phyloP scores from a whole-genome alignment of 2,888 invertebrate species.

The Pristionchus maxplancki region DNA sequence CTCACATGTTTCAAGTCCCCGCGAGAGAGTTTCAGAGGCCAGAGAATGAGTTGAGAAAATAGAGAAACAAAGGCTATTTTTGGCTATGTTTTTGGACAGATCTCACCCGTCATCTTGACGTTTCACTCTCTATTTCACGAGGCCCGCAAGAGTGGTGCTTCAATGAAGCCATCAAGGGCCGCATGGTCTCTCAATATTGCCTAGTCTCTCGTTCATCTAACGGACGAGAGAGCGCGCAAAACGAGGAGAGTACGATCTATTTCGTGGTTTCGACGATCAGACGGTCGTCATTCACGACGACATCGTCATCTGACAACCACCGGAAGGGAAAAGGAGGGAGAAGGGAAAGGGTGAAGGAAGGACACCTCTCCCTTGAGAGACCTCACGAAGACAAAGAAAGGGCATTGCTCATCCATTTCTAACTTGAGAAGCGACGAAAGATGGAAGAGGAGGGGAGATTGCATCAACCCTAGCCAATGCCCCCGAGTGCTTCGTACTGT shows the following conservation, averaged over 20 bases:
- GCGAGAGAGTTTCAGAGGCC: not conserved
- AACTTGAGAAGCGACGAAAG: not conserved
- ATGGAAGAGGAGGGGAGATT: not conserved
- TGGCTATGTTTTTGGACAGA: not conserved
- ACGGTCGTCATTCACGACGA: not conserved
- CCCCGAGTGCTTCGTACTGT: not conserved
- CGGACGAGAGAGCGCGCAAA: not conserved
- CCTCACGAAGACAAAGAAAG: slow-evolving; percentile 17
- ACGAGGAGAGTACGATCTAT: not conserved
- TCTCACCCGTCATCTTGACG: slow-evolving; percentile 30
- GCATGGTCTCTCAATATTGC: not conserved
- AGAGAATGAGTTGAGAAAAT: not conserved
- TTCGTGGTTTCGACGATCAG: not conserved
- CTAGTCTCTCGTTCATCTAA: not conserved
- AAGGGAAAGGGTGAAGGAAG: slow-evolving; percentile 26
- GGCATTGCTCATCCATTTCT: slow-evolving; percentile 35
- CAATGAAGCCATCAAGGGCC: not conserved
- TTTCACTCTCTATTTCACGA: not conserved
- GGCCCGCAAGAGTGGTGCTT: not conserved
- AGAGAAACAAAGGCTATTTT: not conserved
- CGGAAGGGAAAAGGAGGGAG: not conserved
- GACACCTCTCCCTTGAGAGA: not conserved
- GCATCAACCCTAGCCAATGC: not conserved
- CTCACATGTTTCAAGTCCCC: not conserved
- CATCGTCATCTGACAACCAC: not conserved